Percentiles rank a stretch among this genome's conserved stretches.
These are phyloP conservation scores for Dysidea cf. avara DNA, from an alignment of 37 sponge, comb jelly and placozoan species.

Conservation along the genomic window DNA sequence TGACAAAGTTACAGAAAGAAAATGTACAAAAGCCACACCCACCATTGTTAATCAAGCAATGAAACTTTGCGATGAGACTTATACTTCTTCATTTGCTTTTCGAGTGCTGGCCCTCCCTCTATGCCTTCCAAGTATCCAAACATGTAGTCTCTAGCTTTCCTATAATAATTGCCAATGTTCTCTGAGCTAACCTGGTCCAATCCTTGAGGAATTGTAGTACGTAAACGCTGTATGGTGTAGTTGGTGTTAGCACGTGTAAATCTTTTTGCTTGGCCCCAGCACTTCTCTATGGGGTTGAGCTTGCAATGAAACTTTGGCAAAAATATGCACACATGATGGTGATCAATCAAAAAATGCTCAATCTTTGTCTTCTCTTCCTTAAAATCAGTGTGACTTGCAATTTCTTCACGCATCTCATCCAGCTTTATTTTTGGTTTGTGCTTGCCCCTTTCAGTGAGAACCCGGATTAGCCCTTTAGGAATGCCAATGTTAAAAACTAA, in stretches of 20 bases:
- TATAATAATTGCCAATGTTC: no score
- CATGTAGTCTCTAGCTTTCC: no score
- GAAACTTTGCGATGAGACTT: no score
- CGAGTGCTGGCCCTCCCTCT: no score
- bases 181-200: no score
- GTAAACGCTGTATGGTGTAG: no score
- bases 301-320: conserved; percentile 55
- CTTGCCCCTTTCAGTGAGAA: conserved; percentile 29
- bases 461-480: conserved; percentile 25
- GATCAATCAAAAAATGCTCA: conserved; percentile 33
- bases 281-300: conserved; percentile 46
- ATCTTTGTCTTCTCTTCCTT: conserved; percentile 33
- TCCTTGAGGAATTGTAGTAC: no score
- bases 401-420: conserved; percentile 28
- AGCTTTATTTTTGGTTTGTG: conserved; percentile 13
- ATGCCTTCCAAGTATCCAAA: no score
- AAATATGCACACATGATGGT: conserved; percentile 20
- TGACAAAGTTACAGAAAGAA: no score
- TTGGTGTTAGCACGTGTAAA: conserved; percentile 28
- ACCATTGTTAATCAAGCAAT: no score
- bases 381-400: conserved; percentile 37
- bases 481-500: conserved; percentile 28
- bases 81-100: no score
- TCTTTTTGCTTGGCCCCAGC: conserved; percentile 42
- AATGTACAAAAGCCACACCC: no score